Conservation (phyloP, 2,113 vertebrate species). For the Balaenoptera acutorostrata region DNA sequence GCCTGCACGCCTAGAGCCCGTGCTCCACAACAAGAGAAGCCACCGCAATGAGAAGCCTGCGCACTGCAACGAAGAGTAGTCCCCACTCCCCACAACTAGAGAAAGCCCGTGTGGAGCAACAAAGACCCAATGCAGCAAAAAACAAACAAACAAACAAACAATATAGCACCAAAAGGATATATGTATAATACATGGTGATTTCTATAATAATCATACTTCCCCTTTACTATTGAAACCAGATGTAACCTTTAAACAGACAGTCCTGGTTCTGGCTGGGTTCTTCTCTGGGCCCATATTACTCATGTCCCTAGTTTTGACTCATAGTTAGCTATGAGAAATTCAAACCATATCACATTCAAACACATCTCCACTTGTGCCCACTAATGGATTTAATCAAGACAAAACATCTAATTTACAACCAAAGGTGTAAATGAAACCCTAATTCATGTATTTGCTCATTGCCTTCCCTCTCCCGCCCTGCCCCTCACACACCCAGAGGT, state of each 20-base stretch:
- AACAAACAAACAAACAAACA: neutral
- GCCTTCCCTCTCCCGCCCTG: neutral
- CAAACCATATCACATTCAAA: neutral
- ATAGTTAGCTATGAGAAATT: slow-evolving; percentile 2
- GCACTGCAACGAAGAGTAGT: too few species aligned
- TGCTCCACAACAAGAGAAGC: too few species aligned
- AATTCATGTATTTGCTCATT: neutral
- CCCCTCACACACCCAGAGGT: neutral
- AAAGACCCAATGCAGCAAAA: too few species aligned
- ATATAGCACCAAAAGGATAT: neutral
- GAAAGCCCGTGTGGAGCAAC: too few species aligned
- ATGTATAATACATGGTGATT: neutral
- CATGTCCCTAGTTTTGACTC: neutral
- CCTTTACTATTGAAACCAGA: neutral
- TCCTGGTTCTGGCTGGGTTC: neutral
- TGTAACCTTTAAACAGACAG: neutral
- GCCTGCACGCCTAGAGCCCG: too few species aligned
- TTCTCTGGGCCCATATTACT: neutral
- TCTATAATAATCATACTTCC: neutral
- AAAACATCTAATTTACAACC: neutral
- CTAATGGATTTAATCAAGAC: slow-evolving; percentile 34
- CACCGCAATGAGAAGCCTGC: too few species aligned
- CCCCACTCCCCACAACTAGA: too few species aligned
- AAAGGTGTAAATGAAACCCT: neutral
- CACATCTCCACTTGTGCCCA: neutral